Evolutionary conservation across 2,797 vertebrate genomes (phyloP), one percentile per base, ranked within the genome.

Genomic region (Limnodromus scolopaceus): DNA sequence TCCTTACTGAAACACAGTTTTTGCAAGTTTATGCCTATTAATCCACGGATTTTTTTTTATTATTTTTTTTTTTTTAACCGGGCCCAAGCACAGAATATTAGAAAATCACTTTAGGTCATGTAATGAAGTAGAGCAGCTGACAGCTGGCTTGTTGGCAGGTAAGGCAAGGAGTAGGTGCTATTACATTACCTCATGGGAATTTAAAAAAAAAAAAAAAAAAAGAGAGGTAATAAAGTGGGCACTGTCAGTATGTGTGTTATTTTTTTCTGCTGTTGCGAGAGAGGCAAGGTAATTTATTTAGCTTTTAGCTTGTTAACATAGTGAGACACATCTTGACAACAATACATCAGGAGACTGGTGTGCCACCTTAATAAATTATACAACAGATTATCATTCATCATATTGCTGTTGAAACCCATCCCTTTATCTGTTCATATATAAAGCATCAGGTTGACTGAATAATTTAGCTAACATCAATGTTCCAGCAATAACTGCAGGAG

Each of bases 361-460:
- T 48, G 39, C n/a, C 83, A 92, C 69, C 74, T 95, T 90, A 95
- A 94, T 95, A 94, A 95, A 96, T 83, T 76, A 77, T 68, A 61
- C 25, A 45, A 51, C 13, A 84, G 32, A 93, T 96, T 96, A 96
- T 36, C 49, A 94, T 94, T 92, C 79, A 88, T 96, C 69, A 63
- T 54, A 94, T 64, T 69, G 46, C 36, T 95, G 81, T 92, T 63
- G 17, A 95, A 95, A 66, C n/a, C 75, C 34, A 94, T 77, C 60
- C 69, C 87, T 94, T 79, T 79, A 89, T 78, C 71, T 66, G 6
- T 92, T 91, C 78, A 55, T 41, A 49, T 63, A 55, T 60, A 90
- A 90, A 96, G 93, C 51, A 68, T 58, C 63, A 72, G 70, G 36
- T 49, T 77, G 72, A 63, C 27, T 28, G 60, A 82, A 66, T 57